phyloP scores from a whole-genome alignment of 2,113 vertebrate genomes.

The Scomber colias region DNA sequence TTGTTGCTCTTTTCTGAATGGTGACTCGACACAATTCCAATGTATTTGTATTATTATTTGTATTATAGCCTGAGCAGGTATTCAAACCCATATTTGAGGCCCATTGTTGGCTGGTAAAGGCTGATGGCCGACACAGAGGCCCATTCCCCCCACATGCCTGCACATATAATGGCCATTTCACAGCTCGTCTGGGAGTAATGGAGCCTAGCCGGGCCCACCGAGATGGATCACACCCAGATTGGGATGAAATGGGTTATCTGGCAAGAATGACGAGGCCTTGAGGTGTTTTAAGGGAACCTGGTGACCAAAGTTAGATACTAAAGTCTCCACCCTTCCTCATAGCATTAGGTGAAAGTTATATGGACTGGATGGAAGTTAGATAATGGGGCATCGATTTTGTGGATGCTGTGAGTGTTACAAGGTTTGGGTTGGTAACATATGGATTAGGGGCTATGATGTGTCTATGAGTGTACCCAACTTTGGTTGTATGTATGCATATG shows the following conservation, averaged over 20 bases:
- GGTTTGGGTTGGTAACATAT: slow-evolving; percentile 13
- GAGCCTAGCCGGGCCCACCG: slow-evolving; percentile 64
- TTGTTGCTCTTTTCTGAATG: slow-evolving; percentile 11
- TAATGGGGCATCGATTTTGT: slow-evolving; percentile 51
- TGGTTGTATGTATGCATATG: neutral
- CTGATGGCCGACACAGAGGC: slow-evolving; percentile 54
- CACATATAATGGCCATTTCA: slow-evolving; percentile 83
- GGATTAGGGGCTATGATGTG: neutral
- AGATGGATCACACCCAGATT: slow-evolving; percentile 78
- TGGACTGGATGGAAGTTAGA: slow-evolving; percentile 13
- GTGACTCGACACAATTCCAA: slow-evolving; percentile 30
- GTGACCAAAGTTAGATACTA: slow-evolving; percentile 52
- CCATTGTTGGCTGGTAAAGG: slow-evolving; percentile 67
- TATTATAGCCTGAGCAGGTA: slow-evolving; percentile 54
- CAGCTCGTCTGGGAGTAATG: slow-evolving; percentile 80
- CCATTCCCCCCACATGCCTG: slow-evolving; percentile 73
- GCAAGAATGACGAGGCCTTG: slow-evolving; percentile 73
- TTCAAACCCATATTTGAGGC: slow-evolving; percentile 58
- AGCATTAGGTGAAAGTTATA: slow-evolving; percentile 13
- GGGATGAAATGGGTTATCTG: slow-evolving; percentile 80
- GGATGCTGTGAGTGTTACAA: slow-evolving; percentile 22
- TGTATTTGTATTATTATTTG: slow-evolving; percentile 63
- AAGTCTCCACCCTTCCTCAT: slow-evolving; percentile 1
- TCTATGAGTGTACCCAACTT: neutral
- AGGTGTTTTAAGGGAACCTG: slow-evolving; percentile 62